Evolutionary conservation across 1,140 invertebrate genomes (phyloP), one percentile per base, ranked within the genome.

Genomic region (Stegodyphus dumicola): DNA sequence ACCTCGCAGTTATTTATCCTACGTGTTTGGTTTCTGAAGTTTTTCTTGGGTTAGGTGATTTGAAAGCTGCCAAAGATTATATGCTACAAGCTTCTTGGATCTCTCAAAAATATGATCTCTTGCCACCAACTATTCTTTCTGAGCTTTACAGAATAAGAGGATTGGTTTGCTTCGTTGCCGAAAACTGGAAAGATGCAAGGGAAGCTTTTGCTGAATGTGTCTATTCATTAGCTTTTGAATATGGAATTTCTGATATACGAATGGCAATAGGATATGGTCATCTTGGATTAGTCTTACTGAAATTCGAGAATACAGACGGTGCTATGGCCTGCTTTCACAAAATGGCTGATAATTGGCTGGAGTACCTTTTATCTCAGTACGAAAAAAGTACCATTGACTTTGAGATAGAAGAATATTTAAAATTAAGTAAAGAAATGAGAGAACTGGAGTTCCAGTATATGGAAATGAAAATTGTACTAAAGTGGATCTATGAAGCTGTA

Each of bases 391-490:
- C 65, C 3, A 84, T 84, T 64, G 64, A 76, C 9, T 66, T 5
- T 4, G 73, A 76, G 18, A 84, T 76, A 18, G 10, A 60, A 6
- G 13, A 17, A 2, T 70, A 75, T n/a, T 9, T 48, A n/a, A 53
- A 53, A 6, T 33, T 53, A 2, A 33, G 76, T 75, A 73, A 84
- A 10, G 49, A 69, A 10, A 66, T 56, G 2, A n/a, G 73, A 76
- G 81, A 84, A 10, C 4, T 70, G 7, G 81, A 84, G 51, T 84
- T 84, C 60, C 81, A 84, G 33, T 84, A 33, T 13, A 33, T 76
- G 52, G 81, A 84, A 17, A 49, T 13, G 17, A 75, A 76, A 18
- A 69, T 69, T 15, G 74, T 84, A 5, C 69, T 84, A n/a, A 15
- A 56, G 18, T 69, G 52, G 81, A 13, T 84, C 7, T 84, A 84